Base-by-base conservation (phyloP, 2,888 invertebrate genomes). In the Limnephilus marmoratus region DNA sequence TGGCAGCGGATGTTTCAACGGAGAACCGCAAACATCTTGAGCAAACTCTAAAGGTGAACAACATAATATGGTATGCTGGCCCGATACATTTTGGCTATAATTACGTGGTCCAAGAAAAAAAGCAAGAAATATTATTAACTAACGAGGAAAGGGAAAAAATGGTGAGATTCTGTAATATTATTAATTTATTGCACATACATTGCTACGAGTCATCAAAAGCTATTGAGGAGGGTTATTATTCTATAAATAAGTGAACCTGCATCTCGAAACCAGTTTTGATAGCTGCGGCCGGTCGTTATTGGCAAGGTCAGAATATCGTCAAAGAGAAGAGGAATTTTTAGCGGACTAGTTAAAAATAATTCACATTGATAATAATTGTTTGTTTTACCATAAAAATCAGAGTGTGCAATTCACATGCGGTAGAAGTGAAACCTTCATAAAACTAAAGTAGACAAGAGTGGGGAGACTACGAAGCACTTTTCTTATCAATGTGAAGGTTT, bases 1-100 rank as follows among this genome's bases (percentile, higher is more conserved):
- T 83, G 24, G 83, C 34, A n/a, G 83, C 34, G 37, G 83, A 83
- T 83, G 83, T 34, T 82, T 34, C 83, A 83, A 83, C 24, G 18
- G 83, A 24, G 11, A 83, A 34, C 68, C 68, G 68, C 68, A 68
- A 68, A 68, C 68, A 68, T 68, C 68, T 68, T 68, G 68, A 68
- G 68, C 68, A 68, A 68, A 68, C 68, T 68, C 68, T 68, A 68
- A 24, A 68, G 68, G 68, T 68, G 68, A 68, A 24, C 68, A 68
- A 24, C 68, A n/a, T 68, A 18, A 53, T 53, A 68, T 68, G 24
- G 24, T 68, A n/a, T 68, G 68, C 68, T n/a, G n/a, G 9, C 24
- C 68, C 1, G 9, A 68, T 68, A 53, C 53, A 53, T 68, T 68
- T 68, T 68, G 24, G 68, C 24, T n/a, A 68, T 68, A 24, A 68